Base-by-base conservation (phyloP, 1,140 invertebrate genomes). In the Caerostris extrusa region DNA sequence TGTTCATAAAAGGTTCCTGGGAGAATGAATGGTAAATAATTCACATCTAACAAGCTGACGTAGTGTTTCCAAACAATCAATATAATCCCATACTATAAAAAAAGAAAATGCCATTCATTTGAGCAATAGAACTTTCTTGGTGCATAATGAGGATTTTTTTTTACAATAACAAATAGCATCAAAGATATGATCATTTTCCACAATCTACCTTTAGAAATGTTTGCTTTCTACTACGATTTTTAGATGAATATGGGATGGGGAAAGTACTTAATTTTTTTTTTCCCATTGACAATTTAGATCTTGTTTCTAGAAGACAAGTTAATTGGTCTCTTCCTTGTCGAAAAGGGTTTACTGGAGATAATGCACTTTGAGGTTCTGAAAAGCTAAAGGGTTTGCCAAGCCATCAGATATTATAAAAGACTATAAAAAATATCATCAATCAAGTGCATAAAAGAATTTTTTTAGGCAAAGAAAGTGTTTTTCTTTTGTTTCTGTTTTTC, bases 241-340 rank as follows among this genome's bases (percentile, higher is more conserved):
- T 77, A 50, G 14, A 34, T 1, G 34, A 34, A 34, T 34, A 34
- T 34, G 4, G 10, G 34, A 77, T 10, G 50, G 71, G 71, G 71
- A 77, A 77, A 77, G 71, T 53, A 8, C 10, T 77, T 50, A 77
- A 77, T 10, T 77, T 53, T 53, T 69, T 69, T 69, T 71, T 77
- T 53, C 53, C 5, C 71, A 50, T 53, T 6, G 19, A 77, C 71
- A 77, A 77, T 77, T 77, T 53, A 50, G 50, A 77, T 53, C 34
- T 50, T 77, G 34, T 77, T 77, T 34, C 53, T 50, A 12, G 71
- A 77, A 77, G 71, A 77, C 71, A 77, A 77, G 71, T 77, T 77
- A 77, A 77, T 77, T 77, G 71, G 71, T 17, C 34, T 7, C 71
- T 77, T 53, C 50, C 71, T 77, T 53, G 34, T 77, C 53, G 34